Percentiles rank a stretch among this genome's conserved stretches.
Evolutionary conservation across 2,113 vertebrate genomes (phyloP).

Genomic region (Gnathonemus longibarbis): DNA sequence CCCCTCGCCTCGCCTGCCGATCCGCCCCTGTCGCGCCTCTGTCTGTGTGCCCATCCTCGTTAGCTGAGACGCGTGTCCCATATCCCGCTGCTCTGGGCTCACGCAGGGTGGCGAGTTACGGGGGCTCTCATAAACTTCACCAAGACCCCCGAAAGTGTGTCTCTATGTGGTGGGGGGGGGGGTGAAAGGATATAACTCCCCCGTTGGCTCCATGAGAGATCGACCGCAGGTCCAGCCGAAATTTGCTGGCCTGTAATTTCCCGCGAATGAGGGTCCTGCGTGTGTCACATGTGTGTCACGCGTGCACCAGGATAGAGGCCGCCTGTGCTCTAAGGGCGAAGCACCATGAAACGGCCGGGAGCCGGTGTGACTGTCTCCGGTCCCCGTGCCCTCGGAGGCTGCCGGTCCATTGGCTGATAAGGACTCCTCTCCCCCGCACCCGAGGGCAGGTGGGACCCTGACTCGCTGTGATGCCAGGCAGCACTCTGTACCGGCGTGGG

Average conservation of each 20-base stretch:
- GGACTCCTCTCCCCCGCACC: neutral
- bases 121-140: slow-evolving; percentile 58
- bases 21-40: neutral
- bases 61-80: neutral
- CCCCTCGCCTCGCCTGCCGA: neutral
- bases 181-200: slow-evolving; percentile 36
- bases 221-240: slow-evolving; percentile 42
- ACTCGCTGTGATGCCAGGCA: neutral
- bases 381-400: slow-evolving; percentile 29
- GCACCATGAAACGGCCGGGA: slow-evolving; percentile 35
- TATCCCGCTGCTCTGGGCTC: neutral
- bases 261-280: neutral
- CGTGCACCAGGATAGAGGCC: slow-evolving; percentile 14
- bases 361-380: slow-evolving; percentile 26
- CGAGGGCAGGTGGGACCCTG: neutral
- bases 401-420: neutral
- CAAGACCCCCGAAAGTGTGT: slow-evolving; percentile 65
- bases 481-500: slow-evolving; percentile 48
- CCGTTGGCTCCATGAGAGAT: slow-evolving; percentile 46
- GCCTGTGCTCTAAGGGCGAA: slow-evolving; percentile 34
- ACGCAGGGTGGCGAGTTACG: neutral
- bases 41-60: neutral
- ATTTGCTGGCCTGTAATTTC: slow-evolving; percentile 52
- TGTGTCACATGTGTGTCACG: neutral
- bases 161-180: slow-evolving; percentile 57